Conservation (phyloP, 2,113 vertebrate genomes). For the Scomber scombrus region DNA sequence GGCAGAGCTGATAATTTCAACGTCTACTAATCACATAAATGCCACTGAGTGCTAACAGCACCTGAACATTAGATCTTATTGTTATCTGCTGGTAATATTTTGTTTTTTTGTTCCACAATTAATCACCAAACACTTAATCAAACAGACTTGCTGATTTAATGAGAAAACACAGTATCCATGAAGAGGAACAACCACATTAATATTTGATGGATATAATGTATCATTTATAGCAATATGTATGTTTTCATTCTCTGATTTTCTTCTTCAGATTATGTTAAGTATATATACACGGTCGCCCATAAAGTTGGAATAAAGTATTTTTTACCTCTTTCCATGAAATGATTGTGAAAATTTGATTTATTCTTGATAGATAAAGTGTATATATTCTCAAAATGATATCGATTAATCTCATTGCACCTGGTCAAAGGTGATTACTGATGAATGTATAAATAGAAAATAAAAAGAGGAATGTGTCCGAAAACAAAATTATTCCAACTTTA, state of each 20-base stretch:
- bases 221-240: neutral
- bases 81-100: constrained; percentile 49
- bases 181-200: constrained; percentile 6
- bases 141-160: constrained; percentile 38
- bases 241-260: neutral
- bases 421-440: no score
- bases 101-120: constrained; percentile 52
- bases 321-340: no score
- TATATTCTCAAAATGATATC: no score
- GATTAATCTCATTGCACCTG: no score
- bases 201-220: neutral
- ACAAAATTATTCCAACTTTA: no score
- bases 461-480: no score
- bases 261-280: neutral
- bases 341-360: no score
- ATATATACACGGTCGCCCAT: no score
- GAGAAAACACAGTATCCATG: constrained; percentile 17
- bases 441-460: no score
- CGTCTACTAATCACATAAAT: constrained; percentile 78
- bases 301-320: no score
- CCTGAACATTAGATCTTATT: constrained; percentile 62
- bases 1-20: constrained; percentile 70
- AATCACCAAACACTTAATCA: constrained; percentile 36
- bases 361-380: no score
- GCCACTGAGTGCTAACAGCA: constrained; percentile 65